Conservation (phyloP, 2,888 invertebrate species). For the Atethmia centrago region DNA sequence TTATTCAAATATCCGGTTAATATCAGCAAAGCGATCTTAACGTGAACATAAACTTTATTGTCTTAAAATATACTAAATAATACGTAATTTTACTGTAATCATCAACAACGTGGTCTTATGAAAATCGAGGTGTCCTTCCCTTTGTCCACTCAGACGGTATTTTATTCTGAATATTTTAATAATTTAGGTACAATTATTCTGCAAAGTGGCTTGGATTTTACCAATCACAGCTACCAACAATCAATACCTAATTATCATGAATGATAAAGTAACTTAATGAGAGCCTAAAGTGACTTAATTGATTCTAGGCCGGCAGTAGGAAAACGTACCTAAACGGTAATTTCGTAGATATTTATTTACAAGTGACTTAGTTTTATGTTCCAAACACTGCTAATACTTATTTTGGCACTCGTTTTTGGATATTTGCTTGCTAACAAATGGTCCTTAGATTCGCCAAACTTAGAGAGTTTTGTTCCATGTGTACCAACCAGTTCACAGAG, state of each 20-base stretch:
- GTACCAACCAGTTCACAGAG: neutral
- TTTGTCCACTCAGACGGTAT: conserved; percentile 48
- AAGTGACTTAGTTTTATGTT: conserved; percentile 18
- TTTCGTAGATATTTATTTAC: conserved; percentile 29
- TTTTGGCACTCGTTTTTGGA: conserved; percentile 58
- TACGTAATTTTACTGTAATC: conserved; percentile 30
- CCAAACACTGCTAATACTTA: conserved; percentile 43
- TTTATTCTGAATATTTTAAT: conserved; percentile 5
- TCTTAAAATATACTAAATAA: conserved; percentile 62
- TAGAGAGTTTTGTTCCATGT: conserved; percentile 22
- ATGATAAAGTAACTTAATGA: conserved; percentile 17
- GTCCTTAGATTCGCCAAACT: conserved; percentile 30
- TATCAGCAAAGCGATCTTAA: conserved; percentile 53
- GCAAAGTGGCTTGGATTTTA: conserved; percentile 9
- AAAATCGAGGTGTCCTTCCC: conserved; percentile 69
- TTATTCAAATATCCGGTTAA: conserved; percentile 24
- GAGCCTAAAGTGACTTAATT: conserved; percentile 22
- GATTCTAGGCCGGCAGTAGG: conserved; percentile 58
- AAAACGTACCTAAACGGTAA: conserved; percentile 31
- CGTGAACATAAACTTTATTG: conserved; percentile 59
- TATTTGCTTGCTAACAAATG: conserved; percentile 34
- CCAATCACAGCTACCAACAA: conserved; percentile 8
- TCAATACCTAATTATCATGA: conserved; percentile 20
- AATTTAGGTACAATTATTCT: neutral
- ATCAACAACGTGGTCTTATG: conserved; percentile 35